Percentiles rank a stretch among this genome's conserved stretches.
Evolutionary conservation across 2,797 vertebrate genomes (phyloP).

Genomic region (Miichthys miiuy): DNA sequence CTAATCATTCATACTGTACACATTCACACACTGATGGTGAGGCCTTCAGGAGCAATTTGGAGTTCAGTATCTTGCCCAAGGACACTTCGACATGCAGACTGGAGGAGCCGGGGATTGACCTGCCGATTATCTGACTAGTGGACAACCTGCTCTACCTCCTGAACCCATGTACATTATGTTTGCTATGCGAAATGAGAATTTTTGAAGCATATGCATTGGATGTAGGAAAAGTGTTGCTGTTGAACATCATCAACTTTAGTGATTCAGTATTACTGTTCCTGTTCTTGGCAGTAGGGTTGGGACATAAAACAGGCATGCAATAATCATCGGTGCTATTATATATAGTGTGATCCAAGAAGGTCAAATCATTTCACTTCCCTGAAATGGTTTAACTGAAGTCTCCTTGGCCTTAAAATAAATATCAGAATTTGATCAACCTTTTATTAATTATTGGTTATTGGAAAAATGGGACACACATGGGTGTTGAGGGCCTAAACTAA

Average conservation of each 20-base stretch:
- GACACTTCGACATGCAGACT: too few species aligned
- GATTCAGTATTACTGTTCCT: neutral
- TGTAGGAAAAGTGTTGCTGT: neutral
- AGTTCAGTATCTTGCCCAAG: too few species aligned
- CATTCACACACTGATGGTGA: too few species aligned
- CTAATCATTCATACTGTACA: too few species aligned
- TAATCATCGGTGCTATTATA: slow-evolving; percentile 26
- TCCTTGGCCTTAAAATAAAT: slow-evolving; percentile 7
- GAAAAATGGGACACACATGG: slow-evolving; percentile 18
- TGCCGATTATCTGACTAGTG: too few species aligned
- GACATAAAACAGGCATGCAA: slow-evolving; percentile 8
- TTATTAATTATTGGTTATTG: slow-evolving; percentile 24
- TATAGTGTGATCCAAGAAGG: neutral
- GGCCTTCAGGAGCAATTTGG: too few species aligned
- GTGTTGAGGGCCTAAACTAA: slow-evolving; percentile 1
- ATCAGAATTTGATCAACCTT: slow-evolving; percentile 15
- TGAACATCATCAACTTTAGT: slow-evolving; percentile 1
- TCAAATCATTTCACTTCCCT: slow-evolving; percentile 7
- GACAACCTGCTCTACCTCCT: too few species aligned
- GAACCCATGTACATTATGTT: too few species aligned
- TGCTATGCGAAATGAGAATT: too few species aligned
- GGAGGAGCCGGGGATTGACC: too few species aligned
- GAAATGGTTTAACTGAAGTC: neutral
- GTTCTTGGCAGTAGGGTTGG: neutral
- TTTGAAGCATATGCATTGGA: neutral